Evolutionary conservation across 35 echinoderm and acorn worm genomes (phyloP).

Genomic region (Anneissia japonica): DNA sequence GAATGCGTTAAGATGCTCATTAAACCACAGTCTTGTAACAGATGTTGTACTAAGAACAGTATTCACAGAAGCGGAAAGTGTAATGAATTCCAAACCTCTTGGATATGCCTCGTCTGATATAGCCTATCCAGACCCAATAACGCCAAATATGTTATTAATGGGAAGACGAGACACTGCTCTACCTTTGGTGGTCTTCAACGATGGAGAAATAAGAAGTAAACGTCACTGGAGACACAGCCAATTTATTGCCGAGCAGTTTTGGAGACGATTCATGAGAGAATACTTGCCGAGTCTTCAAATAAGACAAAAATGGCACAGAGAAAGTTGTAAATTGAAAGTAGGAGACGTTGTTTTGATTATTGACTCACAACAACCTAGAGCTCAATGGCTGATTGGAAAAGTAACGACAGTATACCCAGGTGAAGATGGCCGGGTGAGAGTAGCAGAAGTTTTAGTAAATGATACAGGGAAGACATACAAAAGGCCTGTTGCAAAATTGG

Average conservation of each 20-base stretch:
- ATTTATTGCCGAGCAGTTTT: no score
- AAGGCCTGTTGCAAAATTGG: not conserved
- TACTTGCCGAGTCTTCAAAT: not conserved
- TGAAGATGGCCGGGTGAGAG: not conserved
- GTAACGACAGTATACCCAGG: not conserved
- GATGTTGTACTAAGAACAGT: not conserved
- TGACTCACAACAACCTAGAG: not conserved
- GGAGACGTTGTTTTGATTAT: not conserved
- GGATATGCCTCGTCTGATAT: conserved; percentile 4
- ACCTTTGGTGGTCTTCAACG: not conserved
- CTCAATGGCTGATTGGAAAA: not conserved
- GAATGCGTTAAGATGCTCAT: not conserved
- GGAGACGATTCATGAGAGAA: no score
- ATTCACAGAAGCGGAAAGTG: not conserved
- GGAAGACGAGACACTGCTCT: not conserved
- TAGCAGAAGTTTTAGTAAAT: not conserved
- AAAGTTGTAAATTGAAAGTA: not conserved
- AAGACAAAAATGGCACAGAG: not conserved
- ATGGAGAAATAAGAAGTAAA: no score
- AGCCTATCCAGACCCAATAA: conserved; percentile 9
- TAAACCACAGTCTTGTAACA: not conserved
- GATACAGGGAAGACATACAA: not conserved
- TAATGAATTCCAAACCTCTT: not conserved
- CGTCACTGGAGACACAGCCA: no score
- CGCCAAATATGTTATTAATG: conserved; percentile 15